These are phyloP conservation scores for Leptodactylus fuscus DNA, from an alignment of 2,113 vertebrate genomes.

Conservation along the genomic window DNA sequence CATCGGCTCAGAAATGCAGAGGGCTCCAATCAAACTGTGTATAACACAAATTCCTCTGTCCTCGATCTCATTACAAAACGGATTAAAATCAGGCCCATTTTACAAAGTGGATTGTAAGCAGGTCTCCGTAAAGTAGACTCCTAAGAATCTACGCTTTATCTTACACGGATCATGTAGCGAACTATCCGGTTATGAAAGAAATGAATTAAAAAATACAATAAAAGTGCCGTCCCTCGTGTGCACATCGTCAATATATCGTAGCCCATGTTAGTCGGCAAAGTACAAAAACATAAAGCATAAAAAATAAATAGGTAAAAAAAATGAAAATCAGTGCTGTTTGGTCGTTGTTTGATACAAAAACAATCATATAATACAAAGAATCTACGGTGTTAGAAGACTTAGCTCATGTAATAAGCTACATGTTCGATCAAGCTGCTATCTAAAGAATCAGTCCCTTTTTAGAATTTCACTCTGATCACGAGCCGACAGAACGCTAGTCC, in stretches of 20 bases:
- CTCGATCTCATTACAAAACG: neutral
- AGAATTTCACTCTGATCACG: neutral
- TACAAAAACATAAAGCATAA: constrained; percentile 53
- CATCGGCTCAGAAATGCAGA: neutral
- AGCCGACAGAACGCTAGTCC: neutral
- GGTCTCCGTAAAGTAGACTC: neutral
- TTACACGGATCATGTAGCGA: neutral
- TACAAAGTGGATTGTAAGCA: constrained; percentile 8
- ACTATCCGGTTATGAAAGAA: neutral
- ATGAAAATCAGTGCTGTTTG: constrained; percentile 76
- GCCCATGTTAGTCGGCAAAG: constrained; percentile 74
- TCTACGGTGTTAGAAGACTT: constrained; percentile 56
- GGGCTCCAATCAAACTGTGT: neutral
- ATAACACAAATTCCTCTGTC: neutral
- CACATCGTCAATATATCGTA: constrained; percentile 74
- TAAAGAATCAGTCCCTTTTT: constrained; percentile 49
- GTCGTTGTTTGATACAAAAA: constrained; percentile 79
- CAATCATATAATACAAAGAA: constrained; percentile 75
- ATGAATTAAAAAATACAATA: constrained; percentile 64
- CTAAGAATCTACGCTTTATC: neutral
- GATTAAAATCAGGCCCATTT: neutral
- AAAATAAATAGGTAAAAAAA: constrained; percentile 59
- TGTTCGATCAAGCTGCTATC: constrained; percentile 6
- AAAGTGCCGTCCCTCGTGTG: constrained; percentile 75
- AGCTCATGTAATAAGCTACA: constrained; percentile 30